A percentile compares a stretch with the other conserved stretches of the same genome.
phyloP scores from a whole-genome alignment of 2,888 invertebrate species.

The Ophion ellenae region DNA sequence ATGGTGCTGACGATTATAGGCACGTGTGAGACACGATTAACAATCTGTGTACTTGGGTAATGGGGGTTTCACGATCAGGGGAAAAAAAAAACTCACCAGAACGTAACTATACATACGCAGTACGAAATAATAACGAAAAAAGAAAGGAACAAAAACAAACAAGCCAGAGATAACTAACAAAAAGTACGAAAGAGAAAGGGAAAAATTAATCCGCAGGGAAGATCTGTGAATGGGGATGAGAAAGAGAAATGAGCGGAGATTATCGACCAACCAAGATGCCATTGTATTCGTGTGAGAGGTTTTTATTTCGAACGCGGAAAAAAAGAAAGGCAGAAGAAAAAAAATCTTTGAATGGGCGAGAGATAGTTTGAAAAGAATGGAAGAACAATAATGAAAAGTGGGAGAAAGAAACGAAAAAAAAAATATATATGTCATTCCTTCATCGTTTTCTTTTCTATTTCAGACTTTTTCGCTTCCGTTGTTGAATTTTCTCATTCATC shows the following conservation, averaged over 20 bases:
- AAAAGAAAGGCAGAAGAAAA: slow-evolving; percentile 1
- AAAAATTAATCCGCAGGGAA: slow-evolving; percentile 31
- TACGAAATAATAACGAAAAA: slow-evolving; percentile 9
- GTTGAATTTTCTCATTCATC: slow-evolving; percentile 34
- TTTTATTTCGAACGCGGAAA: slow-evolving; percentile 17
- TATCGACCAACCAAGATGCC: slow-evolving; percentile 58
- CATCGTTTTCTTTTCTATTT: slow-evolving; percentile 35
- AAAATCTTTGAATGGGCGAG: slow-evolving; percentile 48
- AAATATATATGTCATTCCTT: slow-evolving; percentile 33
- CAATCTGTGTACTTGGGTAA: slow-evolving; percentile 1
- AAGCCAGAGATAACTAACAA: slow-evolving; percentile 17
- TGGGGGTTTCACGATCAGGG: background rate
- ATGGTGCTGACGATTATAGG: slow-evolving; percentile 42
- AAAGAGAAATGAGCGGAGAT: slow-evolving; percentile 39
- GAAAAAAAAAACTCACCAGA: background rate
- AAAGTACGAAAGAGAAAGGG: slow-evolving; percentile 36
- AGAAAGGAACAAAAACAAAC: background rate
- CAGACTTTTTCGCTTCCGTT: slow-evolving; percentile 53
- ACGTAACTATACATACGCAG: slow-evolving; percentile 42
- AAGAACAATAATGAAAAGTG: slow-evolving; percentile 64
- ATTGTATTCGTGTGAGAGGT: slow-evolving; percentile 54
- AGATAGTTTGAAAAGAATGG: slow-evolving; percentile 55
- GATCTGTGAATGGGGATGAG: slow-evolving; percentile 14
- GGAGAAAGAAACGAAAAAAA: slow-evolving; percentile 38
- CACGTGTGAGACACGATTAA: slow-evolving; percentile 42